These are phyloP conservation scores for Aspiorhynchus laticeps DNA, from an alignment of 2,113 vertebrate species.

Conservation along the genomic window DNA sequence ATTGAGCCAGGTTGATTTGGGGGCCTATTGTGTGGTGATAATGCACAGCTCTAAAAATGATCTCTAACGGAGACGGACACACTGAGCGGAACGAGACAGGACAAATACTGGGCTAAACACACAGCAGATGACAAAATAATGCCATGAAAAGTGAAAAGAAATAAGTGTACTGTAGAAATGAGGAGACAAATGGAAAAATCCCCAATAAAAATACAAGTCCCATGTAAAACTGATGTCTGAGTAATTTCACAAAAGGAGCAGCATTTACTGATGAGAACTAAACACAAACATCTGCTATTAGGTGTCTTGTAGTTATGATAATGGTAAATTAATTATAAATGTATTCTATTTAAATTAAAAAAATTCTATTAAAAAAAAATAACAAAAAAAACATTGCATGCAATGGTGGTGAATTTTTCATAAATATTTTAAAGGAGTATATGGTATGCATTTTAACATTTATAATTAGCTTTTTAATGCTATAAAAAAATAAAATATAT, in stretches of 20 bases:
- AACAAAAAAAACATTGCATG: too few species aligned
- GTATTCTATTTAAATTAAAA: too few species aligned
- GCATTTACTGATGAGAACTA: not conserved
- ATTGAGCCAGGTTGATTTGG: slow-evolving; percentile 34
- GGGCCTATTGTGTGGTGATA: not conserved
- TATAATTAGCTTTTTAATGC: too few species aligned
- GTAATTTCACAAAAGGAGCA: not conserved
- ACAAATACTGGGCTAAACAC: not conserved
- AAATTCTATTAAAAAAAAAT: too few species aligned
- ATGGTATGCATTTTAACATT: too few species aligned
- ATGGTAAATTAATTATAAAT: too few species aligned
- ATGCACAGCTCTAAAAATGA: slow-evolving; percentile 37
- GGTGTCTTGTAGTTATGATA: too few species aligned
- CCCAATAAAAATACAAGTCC: too few species aligned
- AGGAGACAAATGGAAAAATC: not conserved
- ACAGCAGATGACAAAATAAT: not conserved
- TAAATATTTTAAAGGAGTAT: too few species aligned
- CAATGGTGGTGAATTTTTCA: too few species aligned
- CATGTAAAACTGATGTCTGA: not conserved
- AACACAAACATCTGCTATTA: not conserved
- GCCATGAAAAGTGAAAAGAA: slow-evolving; percentile 13
- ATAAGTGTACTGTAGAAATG: slow-evolving; percentile 5
- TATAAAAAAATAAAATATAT: too few species aligned
- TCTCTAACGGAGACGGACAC: slow-evolving; percentile 26
- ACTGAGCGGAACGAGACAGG: not conserved